Conservation (phyloP, 2,888 invertebrate genomes). For the Homarus gammarus region DNA sequence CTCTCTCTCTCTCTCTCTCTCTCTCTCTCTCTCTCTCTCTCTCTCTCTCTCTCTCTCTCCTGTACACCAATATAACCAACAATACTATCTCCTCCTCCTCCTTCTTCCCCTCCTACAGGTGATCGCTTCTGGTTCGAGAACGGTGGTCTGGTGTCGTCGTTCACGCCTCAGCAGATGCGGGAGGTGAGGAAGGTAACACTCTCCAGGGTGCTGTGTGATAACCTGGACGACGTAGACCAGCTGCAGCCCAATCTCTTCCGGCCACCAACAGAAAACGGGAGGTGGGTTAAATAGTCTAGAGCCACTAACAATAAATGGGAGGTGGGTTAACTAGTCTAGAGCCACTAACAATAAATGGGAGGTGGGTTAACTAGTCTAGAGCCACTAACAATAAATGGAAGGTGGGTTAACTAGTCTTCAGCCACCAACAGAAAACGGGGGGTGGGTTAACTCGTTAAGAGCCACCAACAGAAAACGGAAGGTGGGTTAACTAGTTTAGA, state of each 20-base stretch:
- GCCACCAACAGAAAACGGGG: background rate
- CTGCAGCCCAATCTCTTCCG: constrained; percentile 82
- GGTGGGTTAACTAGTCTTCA: background rate
- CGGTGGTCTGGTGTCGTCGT: constrained; percentile 86
- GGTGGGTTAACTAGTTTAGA: background rate
- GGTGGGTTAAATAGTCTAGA: constrained; percentile 29
- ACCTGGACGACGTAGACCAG: constrained; percentile 84
- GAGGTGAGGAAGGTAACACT: constrained; percentile 83
- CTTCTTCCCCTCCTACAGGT: constrained; percentile 76
- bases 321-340: background rate
- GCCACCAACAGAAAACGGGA: constrained; percentile 65
- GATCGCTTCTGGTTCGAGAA: constrained; percentile 86
- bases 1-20: too few relatives aligned
- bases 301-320: background rate
- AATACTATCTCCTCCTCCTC: too few relatives aligned
- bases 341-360: background rate
- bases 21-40: too few relatives aligned
- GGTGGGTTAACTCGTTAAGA: background rate
- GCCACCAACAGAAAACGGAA: background rate
- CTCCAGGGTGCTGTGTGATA: constrained; percentile 86
- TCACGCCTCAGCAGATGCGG: constrained; percentile 87
- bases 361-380: background rate
- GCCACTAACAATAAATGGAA: background rate
- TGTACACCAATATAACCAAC: too few relatives aligned
- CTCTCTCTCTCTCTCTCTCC: too few relatives aligned